These are phyloP conservation scores for Listronotus oregonensis DNA, from an alignment of 1,140 invertebrate genomes.

Conservation along the genomic window DNA sequence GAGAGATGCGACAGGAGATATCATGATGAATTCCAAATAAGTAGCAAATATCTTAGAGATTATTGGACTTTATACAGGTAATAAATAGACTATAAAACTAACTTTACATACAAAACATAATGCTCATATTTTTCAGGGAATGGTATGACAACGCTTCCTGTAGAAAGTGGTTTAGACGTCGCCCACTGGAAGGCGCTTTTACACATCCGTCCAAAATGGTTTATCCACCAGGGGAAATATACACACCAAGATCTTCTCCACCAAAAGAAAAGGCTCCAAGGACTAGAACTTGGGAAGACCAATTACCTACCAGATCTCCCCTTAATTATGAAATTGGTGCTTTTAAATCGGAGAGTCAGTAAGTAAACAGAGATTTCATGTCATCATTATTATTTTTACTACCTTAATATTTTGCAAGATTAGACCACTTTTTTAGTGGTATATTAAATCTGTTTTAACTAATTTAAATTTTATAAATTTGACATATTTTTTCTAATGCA, in stretches of 20 bases:
- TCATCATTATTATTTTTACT: background rate
- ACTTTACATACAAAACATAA: no score
- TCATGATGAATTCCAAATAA: constrained; percentile 71
- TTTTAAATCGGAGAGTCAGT: constrained; percentile 86
- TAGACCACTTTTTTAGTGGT: background rate
- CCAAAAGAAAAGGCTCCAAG: constrained; percentile 52
- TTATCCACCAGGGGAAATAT: constrained; percentile 83
- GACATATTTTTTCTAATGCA: no score
- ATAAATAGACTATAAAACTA: background rate
- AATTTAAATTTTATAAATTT: no score
- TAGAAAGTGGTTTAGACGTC: constrained; percentile 80
- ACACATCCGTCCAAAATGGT: constrained; percentile 93
- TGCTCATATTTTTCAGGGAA: constrained; percentile 55
- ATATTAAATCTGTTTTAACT: background rate
- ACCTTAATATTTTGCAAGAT: background rate
- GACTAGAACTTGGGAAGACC: constrained; percentile 67
- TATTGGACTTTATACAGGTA: constrained; percentile 77
- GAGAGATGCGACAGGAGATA: constrained; percentile 68
- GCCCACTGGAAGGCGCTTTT: constrained; percentile 80
- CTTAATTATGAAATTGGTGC: constrained; percentile 83
- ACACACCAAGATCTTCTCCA: constrained; percentile 75
- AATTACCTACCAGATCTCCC: constrained; percentile 74
- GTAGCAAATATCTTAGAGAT: constrained; percentile 73
- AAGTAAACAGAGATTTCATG: no score
- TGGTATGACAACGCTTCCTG: constrained; percentile 90